These are phyloP conservation scores for Imbricaverruca yamaguchii DNA, from an alignment of 2,888 invertebrate species.

Conservation along the genomic window DNA sequence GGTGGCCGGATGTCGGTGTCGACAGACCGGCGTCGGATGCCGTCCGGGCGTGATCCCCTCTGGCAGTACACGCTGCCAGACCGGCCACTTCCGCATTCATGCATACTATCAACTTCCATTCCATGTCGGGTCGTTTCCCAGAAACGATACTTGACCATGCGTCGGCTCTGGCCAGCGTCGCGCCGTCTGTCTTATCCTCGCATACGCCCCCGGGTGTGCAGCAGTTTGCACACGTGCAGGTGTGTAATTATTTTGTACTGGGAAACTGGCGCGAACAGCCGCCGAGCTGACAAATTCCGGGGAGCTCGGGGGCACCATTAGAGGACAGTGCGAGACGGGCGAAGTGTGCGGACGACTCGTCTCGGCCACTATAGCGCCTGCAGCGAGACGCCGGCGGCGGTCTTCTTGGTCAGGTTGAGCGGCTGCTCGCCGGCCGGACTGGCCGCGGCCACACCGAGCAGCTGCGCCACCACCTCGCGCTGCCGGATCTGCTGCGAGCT, in stretches of 20 bases:
- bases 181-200: too few relatives aligned
- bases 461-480: conserved; percentile 5
- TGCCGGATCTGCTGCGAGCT: conserved; percentile 29
- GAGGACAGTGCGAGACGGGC: neutral
- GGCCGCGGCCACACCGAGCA: neutral
- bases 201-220: too few relatives aligned
- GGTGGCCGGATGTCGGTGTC: too few relatives aligned
- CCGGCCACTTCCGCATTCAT: too few relatives aligned
- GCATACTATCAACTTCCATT: too few relatives aligned
- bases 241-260: conserved; percentile 8
- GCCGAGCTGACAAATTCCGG: neutral
- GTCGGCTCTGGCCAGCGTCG: too few relatives aligned
- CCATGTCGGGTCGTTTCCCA: neutral
- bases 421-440: conserved; percentile 50
- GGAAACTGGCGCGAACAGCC: conserved; percentile 3
- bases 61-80: too few relatives aligned
- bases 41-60: too few relatives aligned
- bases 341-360: too few relatives aligned
- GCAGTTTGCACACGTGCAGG: neutral
- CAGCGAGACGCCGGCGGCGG: conserved; percentile 36
- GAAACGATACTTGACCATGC: neutral
- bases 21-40: too few relatives aligned
- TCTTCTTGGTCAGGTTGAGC: conserved; percentile 79
- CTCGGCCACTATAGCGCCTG: neutral
- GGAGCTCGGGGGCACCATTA: neutral